These are phyloP conservation scores for Trinectes maculatus DNA, from an alignment of 2,113 vertebrate genomes.

Conservation along the genomic window DNA sequence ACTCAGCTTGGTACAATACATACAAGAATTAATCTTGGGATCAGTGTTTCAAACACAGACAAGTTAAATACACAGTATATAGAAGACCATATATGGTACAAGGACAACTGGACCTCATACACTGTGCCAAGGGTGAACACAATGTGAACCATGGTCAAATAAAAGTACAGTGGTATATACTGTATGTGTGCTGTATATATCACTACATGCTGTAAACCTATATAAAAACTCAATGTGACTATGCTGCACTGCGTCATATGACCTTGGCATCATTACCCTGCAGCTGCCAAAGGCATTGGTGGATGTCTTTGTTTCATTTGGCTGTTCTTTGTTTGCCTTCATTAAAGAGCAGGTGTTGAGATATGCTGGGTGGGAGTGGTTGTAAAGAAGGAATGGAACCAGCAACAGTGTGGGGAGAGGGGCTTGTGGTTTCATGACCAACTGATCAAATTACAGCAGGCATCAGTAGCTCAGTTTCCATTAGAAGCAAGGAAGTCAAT, in stretches of 20 bases:
- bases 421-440: conserved; percentile 66
- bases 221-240: conserved; percentile 57
- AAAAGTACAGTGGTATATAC: neutral
- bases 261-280: conserved; percentile 48
- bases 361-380: conserved; percentile 71
- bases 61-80: conserved; percentile 10
- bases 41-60: neutral
- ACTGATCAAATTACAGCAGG: conserved; percentile 77
- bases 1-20: no score
- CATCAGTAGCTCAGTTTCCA: conserved; percentile 70
- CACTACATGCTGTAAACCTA: conserved; percentile 34
- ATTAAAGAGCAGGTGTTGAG: conserved; percentile 80
- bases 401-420: conserved; percentile 35
- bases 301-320: conserved; percentile 69
- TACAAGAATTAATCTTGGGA: neutral
- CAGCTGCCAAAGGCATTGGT: conserved; percentile 63
- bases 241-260: conserved; percentile 51
- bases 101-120: conserved; percentile 28
- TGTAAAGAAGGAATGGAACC: conserved; percentile 51
- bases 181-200: conserved; percentile 38
- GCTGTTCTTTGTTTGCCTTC: conserved; percentile 66
- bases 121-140: conserved; percentile 42
- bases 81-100: conserved; percentile 6
- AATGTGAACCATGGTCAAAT: conserved; percentile 14
- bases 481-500: conserved; percentile 64